phyloP scores from a whole-genome alignment of 1,140 invertebrate genomes.

The Saccostrea cuccullata region DNA sequence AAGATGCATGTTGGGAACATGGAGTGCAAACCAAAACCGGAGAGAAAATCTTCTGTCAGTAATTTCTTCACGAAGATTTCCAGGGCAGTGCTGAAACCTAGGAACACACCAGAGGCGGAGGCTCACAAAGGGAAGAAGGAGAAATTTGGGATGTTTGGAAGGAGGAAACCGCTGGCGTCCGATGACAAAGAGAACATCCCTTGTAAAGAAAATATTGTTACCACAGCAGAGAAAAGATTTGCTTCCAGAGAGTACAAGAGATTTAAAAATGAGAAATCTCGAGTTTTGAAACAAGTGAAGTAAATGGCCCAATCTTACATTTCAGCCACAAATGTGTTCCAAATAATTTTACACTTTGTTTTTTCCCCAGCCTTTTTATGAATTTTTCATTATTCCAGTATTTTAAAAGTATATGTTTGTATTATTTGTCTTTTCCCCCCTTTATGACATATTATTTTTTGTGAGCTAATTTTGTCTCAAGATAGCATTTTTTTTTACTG shows the following conservation, averaged over 20 bases:
- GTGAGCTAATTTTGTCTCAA: not conserved
- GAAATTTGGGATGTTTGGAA: slow-evolving; percentile 29
- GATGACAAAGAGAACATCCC: slow-evolving; percentile 34
- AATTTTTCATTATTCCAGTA: not conserved
- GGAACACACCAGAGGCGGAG: slow-evolving; percentile 43
- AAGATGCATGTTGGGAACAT: slow-evolving; percentile 34
- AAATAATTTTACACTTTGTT: slow-evolving; percentile 7
- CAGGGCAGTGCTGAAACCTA: slow-evolving; percentile 61
- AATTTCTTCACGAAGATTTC: slow-evolving; percentile 68
- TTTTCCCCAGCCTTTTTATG: not conserved
- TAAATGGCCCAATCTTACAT: not conserved
- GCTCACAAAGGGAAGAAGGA: not conserved
- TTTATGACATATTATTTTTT: not conserved
- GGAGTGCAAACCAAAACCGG: slow-evolving; percentile 46
- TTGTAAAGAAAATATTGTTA: not conserved
- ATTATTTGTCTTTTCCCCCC: not conserved
- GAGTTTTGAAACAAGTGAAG: not conserved
- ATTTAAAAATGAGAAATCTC: slow-evolving; percentile 34
- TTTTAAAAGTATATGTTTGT: not conserved
- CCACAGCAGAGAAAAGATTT: slow-evolving; percentile 27
- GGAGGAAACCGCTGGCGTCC: not conserved
- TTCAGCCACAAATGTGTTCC: not conserved
- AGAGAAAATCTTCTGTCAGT: slow-evolving; percentile 61
- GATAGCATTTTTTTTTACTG: not conserved
- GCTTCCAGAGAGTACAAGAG: slow-evolving; percentile 30